Evolutionary conservation across 2,888 invertebrate species (phyloP).

Genomic region (Hirtodrosophila cameraria): DNA sequence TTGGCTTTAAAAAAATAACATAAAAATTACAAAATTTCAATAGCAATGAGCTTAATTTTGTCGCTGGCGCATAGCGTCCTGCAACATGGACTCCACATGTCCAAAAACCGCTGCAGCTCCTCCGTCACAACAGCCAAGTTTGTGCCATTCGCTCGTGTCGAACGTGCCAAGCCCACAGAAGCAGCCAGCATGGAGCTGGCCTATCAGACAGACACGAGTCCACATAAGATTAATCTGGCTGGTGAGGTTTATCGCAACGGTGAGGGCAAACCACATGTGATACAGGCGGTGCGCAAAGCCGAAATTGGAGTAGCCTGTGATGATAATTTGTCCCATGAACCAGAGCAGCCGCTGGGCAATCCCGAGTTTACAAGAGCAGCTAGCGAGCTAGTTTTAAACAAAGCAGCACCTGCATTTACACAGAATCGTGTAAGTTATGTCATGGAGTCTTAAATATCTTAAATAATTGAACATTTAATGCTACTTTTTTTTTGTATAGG

Average conservation of each 20-base stretch:
- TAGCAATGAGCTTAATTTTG: constrained; percentile 27
- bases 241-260: constrained; percentile 21
- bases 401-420: constrained; percentile 13
- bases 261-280: constrained; percentile 16
- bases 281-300: constrained; percentile 40
- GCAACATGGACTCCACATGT: constrained; percentile 9
- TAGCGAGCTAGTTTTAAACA: constrained; percentile 41
- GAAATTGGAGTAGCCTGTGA: constrained; percentile 30
- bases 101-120: constrained; percentile 13
- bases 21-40: not conserved
- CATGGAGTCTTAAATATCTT: not conserved
- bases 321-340: constrained; percentile 22
- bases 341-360: constrained; percentile 42
- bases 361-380: constrained; percentile 31
- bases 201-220: constrained; percentile 27
- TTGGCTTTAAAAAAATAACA: constrained; percentile 2
- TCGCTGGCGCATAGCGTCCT: constrained; percentile 13
- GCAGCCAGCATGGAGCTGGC: constrained; percentile 10
- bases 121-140: constrained; percentile 20
- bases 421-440: constrained; percentile 41
- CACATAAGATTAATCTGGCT: constrained; percentile 40
- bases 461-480: too few species aligned
- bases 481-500: too few species aligned
- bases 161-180: constrained; percentile 20
- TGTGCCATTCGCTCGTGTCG: constrained; percentile 34